A percentile compares a stretch with the other conserved stretches of the same genome.
Evolutionary conservation across 1,140 invertebrate genomes (phyloP).

Genomic region (Drosophila arawakana): DNA sequence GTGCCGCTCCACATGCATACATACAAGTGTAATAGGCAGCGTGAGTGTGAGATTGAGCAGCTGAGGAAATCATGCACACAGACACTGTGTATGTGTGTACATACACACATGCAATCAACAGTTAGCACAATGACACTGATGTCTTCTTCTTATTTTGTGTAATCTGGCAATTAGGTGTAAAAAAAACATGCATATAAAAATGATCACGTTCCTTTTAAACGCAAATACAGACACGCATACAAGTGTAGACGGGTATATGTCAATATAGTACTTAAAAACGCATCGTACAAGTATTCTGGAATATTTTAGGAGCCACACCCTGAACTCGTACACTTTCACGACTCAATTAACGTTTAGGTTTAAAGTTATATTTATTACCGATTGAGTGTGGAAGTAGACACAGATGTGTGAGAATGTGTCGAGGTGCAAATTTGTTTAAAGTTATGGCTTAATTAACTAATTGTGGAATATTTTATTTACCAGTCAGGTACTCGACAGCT

Average conservation of each 20-base stretch:
- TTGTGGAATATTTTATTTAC: conserved; percentile 1
- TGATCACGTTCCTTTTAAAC: conserved; percentile 3
- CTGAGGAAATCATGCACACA: background rate
- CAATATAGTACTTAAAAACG: background rate
- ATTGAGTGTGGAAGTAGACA: background rate
- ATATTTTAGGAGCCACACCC: conserved; percentile 9
- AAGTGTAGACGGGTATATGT: conserved; percentile 4
- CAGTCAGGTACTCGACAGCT: background rate
- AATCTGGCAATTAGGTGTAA: conserved; percentile 14
- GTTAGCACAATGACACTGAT: conserved; percentile 8
- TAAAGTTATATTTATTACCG: background rate
- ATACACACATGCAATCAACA: background rate
- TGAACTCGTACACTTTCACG: conserved; percentile 1
- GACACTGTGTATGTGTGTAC: background rate
- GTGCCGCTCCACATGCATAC: conserved; percentile 7
- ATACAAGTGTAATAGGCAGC: background rate
- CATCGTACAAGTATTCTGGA: background rate
- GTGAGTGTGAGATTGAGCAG: background rate
- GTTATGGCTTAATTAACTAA: conserved; percentile 3
- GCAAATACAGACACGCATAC: background rate
- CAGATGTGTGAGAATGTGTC: conserved; percentile 1
- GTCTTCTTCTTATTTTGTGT: conserved; percentile 9
- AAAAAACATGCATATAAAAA: conserved; percentile 12
- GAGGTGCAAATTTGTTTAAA: background rate
- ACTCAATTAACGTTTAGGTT: conserved; percentile 9